These are phyloP conservation scores for Lepisosteus osseus DNA, from an alignment of 2,113 vertebrate genomes.

Conservation along the genomic window DNA sequence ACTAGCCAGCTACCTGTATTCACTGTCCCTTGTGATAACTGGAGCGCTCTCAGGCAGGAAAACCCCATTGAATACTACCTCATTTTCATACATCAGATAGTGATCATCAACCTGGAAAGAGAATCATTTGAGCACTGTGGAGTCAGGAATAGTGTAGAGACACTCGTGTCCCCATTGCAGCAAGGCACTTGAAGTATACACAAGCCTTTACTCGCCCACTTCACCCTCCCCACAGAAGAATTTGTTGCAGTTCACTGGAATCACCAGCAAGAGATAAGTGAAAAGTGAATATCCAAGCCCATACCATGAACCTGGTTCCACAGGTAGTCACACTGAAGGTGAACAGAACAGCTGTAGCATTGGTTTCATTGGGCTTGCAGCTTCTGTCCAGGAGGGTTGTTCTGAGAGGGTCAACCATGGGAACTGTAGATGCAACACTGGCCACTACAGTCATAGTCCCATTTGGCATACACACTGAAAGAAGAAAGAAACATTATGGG, in stretches of 20 bases:
- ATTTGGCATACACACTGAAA: conserved; percentile 35
- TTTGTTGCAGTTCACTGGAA: too few relatives aligned
- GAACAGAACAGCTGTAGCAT: conserved; percentile 28
- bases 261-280: not conserved
- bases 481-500: too few relatives aligned
- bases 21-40: conserved; percentile 36
- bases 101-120: conserved; percentile 26
- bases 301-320: conserved; percentile 33
- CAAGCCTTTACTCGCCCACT: too few relatives aligned
- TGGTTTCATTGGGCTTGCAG: conserved; percentile 20
- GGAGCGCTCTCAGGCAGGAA: conserved; percentile 13
- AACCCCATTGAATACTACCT: conserved; percentile 23
- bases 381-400: conserved; percentile 27
- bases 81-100: conserved; percentile 38
- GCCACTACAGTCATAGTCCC: conserved; percentile 31
- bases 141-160: too few relatives aligned
- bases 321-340: conserved; percentile 30
- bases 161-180: too few relatives aligned
- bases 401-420: conserved; percentile 23
- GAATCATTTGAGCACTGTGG: too few relatives aligned
- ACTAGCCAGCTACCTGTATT: conserved; percentile 28
- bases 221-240: too few relatives aligned
- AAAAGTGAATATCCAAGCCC: not conserved
- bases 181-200: not conserved
- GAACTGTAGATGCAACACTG: conserved; percentile 15